Evolutionary conservation across 2,888 invertebrate species (phyloP), one percentile per base, ranked within the genome.

Genomic region (Agapostemon virescens): DNA sequence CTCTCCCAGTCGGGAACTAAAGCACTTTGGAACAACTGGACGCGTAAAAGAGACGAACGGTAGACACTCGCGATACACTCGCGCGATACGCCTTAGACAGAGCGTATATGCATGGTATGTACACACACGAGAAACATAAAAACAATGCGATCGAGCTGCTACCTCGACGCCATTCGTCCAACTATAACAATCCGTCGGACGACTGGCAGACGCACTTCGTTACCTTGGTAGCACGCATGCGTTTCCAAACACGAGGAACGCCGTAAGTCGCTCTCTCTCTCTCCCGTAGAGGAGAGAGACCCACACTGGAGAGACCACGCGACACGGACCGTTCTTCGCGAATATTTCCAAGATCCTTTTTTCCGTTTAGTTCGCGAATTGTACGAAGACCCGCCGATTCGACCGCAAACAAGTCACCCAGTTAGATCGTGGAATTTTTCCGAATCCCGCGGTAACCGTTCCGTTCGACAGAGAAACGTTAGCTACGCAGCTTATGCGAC

Each of bases 141-240:
- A 90, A 90, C 89, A 90, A 89, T 89, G 85, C 89, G 89, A 90
- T 81, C 81, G 83, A 81, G 78, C 84, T 82, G 90, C 90, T 89
- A 88, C 87, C 90, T 89, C 81, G 85, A 84, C 79, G 87, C 58
- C 76, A 71, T 72, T 87, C 77, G 66, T 77, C 69, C 84, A 88
- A 88, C 88, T 88, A 87, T 81, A 78, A 71, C 76, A 70, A 75
- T 73, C 71, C 70, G 74, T 81, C 78, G 74, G 77, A 77, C 69
- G 77, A 85, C 75, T 82, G 83, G 72, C 77, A 77, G 74, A 72
- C 79, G 79, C 74, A 82, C 70, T 79, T 79, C 52, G 81, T 84
- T 78, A 74, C 77, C 82, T 78, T 83, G 74, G 80, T 75, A 84
- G 74, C 81, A 83, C 86, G 86, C 87, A 85, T 86, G 85, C 84